Evolutionary conservation across 2,797 vertebrate genomes (phyloP), one percentile per base, ranked within the genome.

Genomic region (Numenius phaeopus): DNA sequence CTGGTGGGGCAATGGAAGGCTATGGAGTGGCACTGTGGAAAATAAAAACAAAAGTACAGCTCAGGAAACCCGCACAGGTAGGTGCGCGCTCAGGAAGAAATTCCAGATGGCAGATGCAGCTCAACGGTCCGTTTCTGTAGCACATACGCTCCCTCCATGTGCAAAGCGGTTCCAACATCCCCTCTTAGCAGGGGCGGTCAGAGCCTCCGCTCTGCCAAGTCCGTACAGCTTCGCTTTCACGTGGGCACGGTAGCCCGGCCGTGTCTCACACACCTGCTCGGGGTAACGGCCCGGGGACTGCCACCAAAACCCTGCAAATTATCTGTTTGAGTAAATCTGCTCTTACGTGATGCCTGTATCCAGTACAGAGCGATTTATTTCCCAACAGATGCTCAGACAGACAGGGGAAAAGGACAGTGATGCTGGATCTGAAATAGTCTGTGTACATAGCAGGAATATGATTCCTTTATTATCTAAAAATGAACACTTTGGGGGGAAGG

Each of bases 381-480:
- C 58, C 66, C 67, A 88, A 30, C 27, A 82, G 57, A 85, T 76
- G 75, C 77, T 87, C 23, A 54, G 42, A 69, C 1, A 69, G 70
- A 65, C 2, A 5, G 5, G 12, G 82, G 50, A 77, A 85, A 77
- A 94, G 42, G 78, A 84, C 20, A 87, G 46, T n/a, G 59, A 89
- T 62, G 59, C 10, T 66, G 58, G 49, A 86, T 90, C 69, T 82
- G 47, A 46, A 90, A 42, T 6, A 71, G 26, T 22, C 67, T 64
- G 23, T 54, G 46, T 49, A 65, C 1, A 8, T 5, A 81, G 73
- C 40, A 75, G 58, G 71, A 75, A 76, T 32, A 7, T 2, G 18
- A 86, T 70, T 78, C 71, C 37, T 87, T 80, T 58, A 73, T 59
- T 72, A 64, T 47, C 87, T 86, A 80, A 79, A 94, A 89, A 87